Evolutionary conservation across 2,113 vertebrate species (phyloP), one percentile per base, ranked within the genome.

Genomic region (Phylloscopus trochilus): DNA sequence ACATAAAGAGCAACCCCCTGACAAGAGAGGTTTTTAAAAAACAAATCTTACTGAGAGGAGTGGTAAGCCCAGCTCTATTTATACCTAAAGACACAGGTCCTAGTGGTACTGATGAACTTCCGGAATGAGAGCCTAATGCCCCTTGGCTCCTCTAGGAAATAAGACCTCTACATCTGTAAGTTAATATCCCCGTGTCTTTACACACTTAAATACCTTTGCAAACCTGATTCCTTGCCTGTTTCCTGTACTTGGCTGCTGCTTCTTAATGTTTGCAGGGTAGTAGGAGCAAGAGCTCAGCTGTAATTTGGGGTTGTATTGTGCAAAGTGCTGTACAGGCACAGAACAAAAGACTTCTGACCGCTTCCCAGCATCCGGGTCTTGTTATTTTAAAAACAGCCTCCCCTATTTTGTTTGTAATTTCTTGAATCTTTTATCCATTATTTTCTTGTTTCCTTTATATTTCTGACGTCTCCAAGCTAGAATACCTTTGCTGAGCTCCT

Each of bases 141-240:
- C 52, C 73, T 86, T 64, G 76, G 64, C 68, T 96, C 56, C 76
- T 2, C 2, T 27, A 63, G 84, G 67, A 87, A 95, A 74, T 7
- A 64, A 47, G 72, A 91, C 88, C 44, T 86, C 58, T 58, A 87
- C 73, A 68, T 81, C 63, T 1, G 2, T 75, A 93, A 94, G 74
- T 86, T 83, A 93, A 92, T 90, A 92, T 78, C 49, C 80, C n/a
- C 16, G 43, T 59, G 90, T 56, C 88, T 96, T 86, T 58, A 78
- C 60, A 83, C 47, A 44, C 44, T 93, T 69, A 83, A 91, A 86
- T 83, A 86, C 87, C 90, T 92, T 75, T 88, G 56, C 88, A 96
- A 90, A 89, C 62, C 79, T 90, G 64, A 76, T 72, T 92, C 28
- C 56, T 80, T 96, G 88, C 85, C 88, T 81, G 47, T 72, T 96